Evolutionary conservation across 2,113 vertebrate species (phyloP), one percentile per base, ranked within the genome.

Genomic region (Pelodiscus sinensis): DNA sequence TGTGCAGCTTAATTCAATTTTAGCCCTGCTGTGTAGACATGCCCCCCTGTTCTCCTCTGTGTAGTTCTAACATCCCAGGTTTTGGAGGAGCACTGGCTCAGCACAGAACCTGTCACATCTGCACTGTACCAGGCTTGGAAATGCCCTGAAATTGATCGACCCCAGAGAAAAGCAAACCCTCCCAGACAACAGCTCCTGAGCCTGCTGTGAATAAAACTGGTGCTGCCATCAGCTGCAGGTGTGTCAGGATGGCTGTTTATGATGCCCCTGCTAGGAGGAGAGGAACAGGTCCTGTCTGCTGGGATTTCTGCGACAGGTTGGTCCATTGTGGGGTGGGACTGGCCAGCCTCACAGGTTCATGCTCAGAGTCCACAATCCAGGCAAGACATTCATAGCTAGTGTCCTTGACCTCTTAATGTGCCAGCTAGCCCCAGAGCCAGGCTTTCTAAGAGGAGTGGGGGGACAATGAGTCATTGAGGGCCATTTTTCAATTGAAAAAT

Each of bases 331-430:
- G 22, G 57, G 57, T 58, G 44, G 73, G 27, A 15, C 77, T 18
- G 19, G 51, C 51, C 71, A 21, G 31, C 38, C 6, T 4, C 89
- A n/a, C 0, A 0, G 35, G 3, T 8, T 80, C 35, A 31, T 10
- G 54, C 4, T 9, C 19, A 4, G 83, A 91, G 10, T 54, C 14
- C 52, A 54, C 52, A 54, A 88, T 89, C 95, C 14, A 60, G 16
- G 14, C 81, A 1, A 62, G 16, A 85, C 27, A 54, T 29, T 86
- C 90, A 60, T 0, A 86, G 85, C 83, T 83, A 92, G 85, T 55
- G 62, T 24, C 79, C 79, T 55, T 92, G 93, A 92, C 89, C 94
- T 90, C 62, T 85, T 94, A 81, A 89, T 94, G 90, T 86, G 83
- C 86, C 96, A 96, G 93, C 96, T 95, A 95, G 57, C 91, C 87